Evolutionary conservation across 2,888 invertebrate genomes (phyloP).

Genomic region (Malacosoma neustria): DNA sequence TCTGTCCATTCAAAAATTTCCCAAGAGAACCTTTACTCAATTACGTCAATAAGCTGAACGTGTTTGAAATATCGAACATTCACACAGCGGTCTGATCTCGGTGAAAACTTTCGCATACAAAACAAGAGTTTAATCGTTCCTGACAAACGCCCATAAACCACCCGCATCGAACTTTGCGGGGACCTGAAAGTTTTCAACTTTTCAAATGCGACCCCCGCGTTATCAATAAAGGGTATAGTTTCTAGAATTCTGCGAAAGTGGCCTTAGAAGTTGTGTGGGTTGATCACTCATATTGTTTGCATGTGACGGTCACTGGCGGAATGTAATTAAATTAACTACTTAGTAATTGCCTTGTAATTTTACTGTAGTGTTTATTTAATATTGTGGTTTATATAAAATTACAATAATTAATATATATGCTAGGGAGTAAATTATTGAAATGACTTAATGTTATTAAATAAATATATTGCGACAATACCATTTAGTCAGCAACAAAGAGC

Average conservation of each 20-base stretch:
- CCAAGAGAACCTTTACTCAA: neutral
- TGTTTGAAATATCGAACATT: neutral
- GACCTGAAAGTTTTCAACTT: slow-evolving; percentile 4
- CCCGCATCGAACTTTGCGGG: slow-evolving; percentile 1
- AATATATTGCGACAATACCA: too few species aligned
- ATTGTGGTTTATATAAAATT: too few species aligned
- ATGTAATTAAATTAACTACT: too few species aligned
- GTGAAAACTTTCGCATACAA: slow-evolving; percentile 10
- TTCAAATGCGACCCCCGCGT: slow-evolving; percentile 1
- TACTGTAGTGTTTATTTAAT: too few species aligned
- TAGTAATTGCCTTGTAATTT: too few species aligned
- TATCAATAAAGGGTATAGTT: slow-evolving; percentile 9
- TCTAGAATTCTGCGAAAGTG: neutral
- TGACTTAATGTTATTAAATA: too few species aligned
- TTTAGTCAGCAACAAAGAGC: too few species aligned
- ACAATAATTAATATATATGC: too few species aligned
- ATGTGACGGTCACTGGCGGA: too few species aligned
- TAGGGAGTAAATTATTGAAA: too few species aligned
- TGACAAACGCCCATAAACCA: slow-evolving; percentile 2
- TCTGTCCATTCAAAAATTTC: too few species aligned
- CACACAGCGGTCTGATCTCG: slow-evolving; percentile 8
- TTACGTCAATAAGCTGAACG: neutral
- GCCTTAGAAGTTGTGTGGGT: neutral
- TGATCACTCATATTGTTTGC: neutral
- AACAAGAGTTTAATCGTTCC: slow-evolving; percentile 14